Conservation (phyloP, 2,797 vertebrate species). For the Salmo trutta region DNA sequence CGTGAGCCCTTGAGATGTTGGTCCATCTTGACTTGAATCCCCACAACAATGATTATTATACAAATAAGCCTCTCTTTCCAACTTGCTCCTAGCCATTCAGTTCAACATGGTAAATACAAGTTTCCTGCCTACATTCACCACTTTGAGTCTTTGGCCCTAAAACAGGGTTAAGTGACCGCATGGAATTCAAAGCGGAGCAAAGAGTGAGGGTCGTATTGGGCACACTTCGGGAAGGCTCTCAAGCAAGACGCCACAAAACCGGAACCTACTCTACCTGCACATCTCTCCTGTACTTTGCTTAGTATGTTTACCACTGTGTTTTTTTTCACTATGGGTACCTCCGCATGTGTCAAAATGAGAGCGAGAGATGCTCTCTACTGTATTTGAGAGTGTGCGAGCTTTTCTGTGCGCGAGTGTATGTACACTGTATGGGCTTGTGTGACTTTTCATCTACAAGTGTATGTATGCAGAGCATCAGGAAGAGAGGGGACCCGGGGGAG, state of each 20-base stretch:
- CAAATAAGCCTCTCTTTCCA: not conserved
- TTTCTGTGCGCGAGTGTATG: constrained; percentile 53
- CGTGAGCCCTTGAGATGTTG: not conserved
- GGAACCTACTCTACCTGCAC: not conserved
- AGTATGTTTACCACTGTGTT: constrained; percentile 26
- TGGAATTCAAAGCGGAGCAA: constrained; percentile 34
- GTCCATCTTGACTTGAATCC: not conserved
- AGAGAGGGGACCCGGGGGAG: constrained; percentile 64
- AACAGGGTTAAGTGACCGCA: constrained; percentile 40
- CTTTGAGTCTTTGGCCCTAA: constrained; percentile 3
- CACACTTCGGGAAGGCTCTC: constrained; percentile 56
- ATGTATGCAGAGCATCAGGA: constrained; percentile 43
- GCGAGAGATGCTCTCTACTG: not conserved
- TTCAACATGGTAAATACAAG: not conserved
- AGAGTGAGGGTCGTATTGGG: constrained; percentile 55
- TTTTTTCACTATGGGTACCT: constrained; percentile 1
- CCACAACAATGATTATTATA: not conserved
- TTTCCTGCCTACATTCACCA: not conserved
- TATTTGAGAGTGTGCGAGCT: not conserved
- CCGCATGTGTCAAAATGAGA: constrained; percentile 15
- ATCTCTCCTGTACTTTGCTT: constrained; percentile 35
- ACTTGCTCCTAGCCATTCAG: not conserved
- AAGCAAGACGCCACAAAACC: constrained; percentile 42
- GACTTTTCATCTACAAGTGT: constrained; percentile 15
- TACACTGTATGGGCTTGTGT: constrained; percentile 43